Evolutionary conservation across 2,888 invertebrate species (phyloP).

Genomic region (Unio delphinus): DNA sequence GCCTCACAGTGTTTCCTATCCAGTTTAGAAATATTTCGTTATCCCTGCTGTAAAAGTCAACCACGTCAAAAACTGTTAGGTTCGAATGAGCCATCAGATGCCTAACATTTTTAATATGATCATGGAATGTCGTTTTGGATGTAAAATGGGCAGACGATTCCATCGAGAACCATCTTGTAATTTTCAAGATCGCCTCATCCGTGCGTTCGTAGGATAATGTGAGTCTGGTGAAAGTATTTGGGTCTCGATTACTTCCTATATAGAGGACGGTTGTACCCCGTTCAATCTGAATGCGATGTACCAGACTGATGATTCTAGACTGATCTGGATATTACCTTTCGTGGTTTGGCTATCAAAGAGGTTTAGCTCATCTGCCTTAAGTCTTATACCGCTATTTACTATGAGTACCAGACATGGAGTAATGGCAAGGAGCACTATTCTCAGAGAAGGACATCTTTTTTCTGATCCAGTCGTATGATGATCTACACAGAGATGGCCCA

Average conservation of each 20-base stretch:
- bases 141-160: slow-evolving; percentile 5
- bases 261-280: slow-evolving; percentile 52
- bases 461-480: slow-evolving; percentile 1
- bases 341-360: neutral
- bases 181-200: slow-evolving; percentile 17
- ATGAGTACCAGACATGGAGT: slow-evolving; percentile 7
- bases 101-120: slow-evolving; percentile 3
- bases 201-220: slow-evolving; percentile 16
- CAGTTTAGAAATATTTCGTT: slow-evolving; percentile 40
- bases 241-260: slow-evolving; percentile 39
- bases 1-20: slow-evolving; percentile 39
- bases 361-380: neutral
- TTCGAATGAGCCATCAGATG: slow-evolving; percentile 14
- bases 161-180: slow-evolving; percentile 21
- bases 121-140: neutral
- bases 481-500: too few species aligned
- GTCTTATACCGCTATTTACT: neutral
- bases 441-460: slow-evolving; percentile 1
- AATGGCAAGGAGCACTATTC: slow-evolving; percentile 7
- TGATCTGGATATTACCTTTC: slow-evolving; percentile 30
- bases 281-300: slow-evolving; percentile 53
- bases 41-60: slow-evolving; percentile 43
- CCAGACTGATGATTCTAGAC: slow-evolving; percentile 44
- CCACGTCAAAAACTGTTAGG: slow-evolving; percentile 19
- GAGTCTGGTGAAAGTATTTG: slow-evolving; percentile 14